phyloP scores from a whole-genome alignment of 2,113 vertebrate species.

The Tachysurus fulvidraco region DNA sequence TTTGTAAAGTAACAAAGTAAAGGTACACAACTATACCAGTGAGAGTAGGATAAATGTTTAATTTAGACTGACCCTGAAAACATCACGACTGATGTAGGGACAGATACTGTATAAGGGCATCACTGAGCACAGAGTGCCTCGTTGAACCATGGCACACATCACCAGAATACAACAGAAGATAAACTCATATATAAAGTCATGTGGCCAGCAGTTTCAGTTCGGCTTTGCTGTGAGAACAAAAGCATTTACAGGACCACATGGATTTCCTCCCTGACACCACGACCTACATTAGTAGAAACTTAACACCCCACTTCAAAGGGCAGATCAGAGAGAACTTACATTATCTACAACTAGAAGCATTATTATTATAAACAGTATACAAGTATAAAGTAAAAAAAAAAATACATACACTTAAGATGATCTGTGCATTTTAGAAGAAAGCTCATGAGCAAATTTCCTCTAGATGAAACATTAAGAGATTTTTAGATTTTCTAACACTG shows the following conservation, averaged over 20 bases:
- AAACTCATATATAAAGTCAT: not conserved
- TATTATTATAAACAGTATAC: not conserved
- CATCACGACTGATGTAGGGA: no score
- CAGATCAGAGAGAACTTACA: not conserved
- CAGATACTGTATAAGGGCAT: no score
- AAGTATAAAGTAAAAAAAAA: no score
- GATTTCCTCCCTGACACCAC: slow-evolving; percentile 22
- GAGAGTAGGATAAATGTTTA: not conserved
- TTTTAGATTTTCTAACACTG: no score
- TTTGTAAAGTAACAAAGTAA: not conserved
- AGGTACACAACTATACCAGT: not conserved
- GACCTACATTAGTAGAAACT: slow-evolving; percentile 7
- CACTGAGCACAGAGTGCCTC: not conserved
- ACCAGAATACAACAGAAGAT: not conserved
- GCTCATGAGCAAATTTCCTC: not conserved
- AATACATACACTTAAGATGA: no score
- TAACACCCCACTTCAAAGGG: not conserved
- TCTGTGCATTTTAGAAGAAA: no score
- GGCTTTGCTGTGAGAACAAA: not conserved
- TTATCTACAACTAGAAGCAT: not conserved
- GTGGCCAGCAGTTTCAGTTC: not conserved
- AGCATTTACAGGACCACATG: not conserved
- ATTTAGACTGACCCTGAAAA: no score
- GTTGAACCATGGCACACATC: not conserved
- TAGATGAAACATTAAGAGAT: not conserved